Base-by-base conservation (phyloP, 2,113 vertebrate genomes). In the Pedionomus torquatus region DNA sequence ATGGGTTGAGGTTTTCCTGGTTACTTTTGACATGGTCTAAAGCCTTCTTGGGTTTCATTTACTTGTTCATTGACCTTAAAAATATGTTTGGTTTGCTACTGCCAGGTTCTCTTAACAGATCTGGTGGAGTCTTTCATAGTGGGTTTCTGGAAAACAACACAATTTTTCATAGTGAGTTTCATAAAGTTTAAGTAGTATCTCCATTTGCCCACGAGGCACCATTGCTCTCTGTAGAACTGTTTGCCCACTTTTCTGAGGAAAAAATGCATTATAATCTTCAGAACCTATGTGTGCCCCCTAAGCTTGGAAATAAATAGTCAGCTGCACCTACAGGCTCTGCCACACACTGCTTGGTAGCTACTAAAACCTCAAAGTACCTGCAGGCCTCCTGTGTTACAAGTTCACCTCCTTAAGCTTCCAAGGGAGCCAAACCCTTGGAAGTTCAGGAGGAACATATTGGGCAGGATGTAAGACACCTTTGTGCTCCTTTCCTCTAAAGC, bases 251-350 rank as follows among this genome's bases (percentile, higher is more conserved):
- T 54, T 23, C 57, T 89, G 43, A 71, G 28, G 3, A 25, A 58
- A 58, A 30, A 83, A 8, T 13, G 1, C 2, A 0, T 26, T 7
- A 9, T 33, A 9, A 39, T 61, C 30, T 81, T 72, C 33, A 81
- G 51, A 69, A 81, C 26, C 39, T 24, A 15, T 0, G 19, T 0
- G 0, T 39, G 16, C 7, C 18, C 16, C 16, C 69, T 28, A 10
- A 61, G 55, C n/a, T 30, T 79, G 57, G 43, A 92, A 63, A n/a
- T 65, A 49, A 66, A n/a, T 31, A 54, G 19, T 33, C 44, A 23
- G 3, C 44, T 63, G 48, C 21, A 79, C 17, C 2, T 5, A 3
- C 28, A 43, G 52, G 15, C 46, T 93, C 71, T 90, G 30, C 28
- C 44, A 52, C 18, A 11, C 28, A 5, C 17, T 35, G 35, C 17